Evolutionary conservation across 2,113 vertebrate genomes (phyloP).

Genomic region (Agapornis roseicollis): DNA sequence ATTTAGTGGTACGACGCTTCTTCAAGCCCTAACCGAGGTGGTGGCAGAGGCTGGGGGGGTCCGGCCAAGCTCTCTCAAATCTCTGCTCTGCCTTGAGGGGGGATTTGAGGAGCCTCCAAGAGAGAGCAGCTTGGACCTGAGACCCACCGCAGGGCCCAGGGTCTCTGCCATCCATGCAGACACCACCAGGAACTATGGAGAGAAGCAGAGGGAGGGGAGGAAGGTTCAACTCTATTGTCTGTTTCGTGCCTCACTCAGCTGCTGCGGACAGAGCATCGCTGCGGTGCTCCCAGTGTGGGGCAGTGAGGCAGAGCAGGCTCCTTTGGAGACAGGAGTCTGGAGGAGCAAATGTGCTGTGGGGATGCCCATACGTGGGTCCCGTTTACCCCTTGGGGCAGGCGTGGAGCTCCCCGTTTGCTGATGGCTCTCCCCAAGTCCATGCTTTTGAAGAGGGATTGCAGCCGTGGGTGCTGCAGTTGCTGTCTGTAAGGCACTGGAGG

Average conservation of each 20-base stretch:
- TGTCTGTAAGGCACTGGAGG: neutral
- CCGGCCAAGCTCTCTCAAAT: neutral
- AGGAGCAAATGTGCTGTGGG: neutral
- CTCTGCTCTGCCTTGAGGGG: neutral
- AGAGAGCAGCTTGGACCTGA: neutral
- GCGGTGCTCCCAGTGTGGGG: neutral
- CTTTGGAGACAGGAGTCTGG: neutral
- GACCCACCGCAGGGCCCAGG: neutral
- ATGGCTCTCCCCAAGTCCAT: neutral
- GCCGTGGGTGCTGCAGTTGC: neutral
- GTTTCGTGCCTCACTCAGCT: neutral
- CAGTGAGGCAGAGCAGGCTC: neutral
- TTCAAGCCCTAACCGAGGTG: slow-evolving; percentile 56
- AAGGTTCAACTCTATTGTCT: neutral
- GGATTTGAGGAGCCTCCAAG: neutral
- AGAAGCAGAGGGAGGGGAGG: neutral
- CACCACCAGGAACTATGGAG: neutral
- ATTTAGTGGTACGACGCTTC: slow-evolving; percentile 72
- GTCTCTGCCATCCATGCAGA: neutral
- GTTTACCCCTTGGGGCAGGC: accelerated
- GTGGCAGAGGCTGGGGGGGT: neutral
- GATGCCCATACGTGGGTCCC: neutral
- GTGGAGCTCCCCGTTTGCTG: neutral
- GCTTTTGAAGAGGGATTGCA: neutral
- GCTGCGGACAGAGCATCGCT: neutral